Conservation (phyloP, 2,113 vertebrate species). For the Myrmecobius fasciatus region DNA sequence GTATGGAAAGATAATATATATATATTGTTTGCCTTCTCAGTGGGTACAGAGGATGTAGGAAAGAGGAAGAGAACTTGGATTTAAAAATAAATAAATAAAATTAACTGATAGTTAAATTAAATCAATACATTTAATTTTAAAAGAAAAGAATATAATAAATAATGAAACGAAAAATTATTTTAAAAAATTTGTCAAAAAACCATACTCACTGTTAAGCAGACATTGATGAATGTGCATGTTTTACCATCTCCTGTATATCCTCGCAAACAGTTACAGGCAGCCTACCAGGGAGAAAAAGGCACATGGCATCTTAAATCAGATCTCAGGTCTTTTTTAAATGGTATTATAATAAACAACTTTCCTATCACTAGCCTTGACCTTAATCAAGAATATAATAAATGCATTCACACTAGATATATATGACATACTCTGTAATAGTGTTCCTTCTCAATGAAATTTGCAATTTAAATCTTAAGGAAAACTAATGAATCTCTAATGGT, state of each 20-base stretch:
- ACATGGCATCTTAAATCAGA: background rate
- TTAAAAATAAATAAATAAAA: background rate
- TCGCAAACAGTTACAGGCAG: conserved; percentile 87
- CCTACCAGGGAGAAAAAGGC: conserved; percentile 80
- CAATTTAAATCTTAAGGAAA: background rate
- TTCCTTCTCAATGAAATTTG: background rate
- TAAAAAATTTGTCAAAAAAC: background rate
- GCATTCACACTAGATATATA: background rate
- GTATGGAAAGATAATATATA: background rate
- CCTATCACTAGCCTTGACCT: background rate
- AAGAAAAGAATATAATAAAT: background rate
- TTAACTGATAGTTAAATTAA: too few relatives aligned
- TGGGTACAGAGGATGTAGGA: background rate
- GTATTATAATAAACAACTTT: background rate
- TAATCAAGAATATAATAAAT: background rate
- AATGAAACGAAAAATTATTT: background rate
- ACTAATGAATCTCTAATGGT: background rate
- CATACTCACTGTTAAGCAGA: conserved; percentile 87
- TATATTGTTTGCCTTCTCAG: background rate
- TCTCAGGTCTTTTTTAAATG: background rate
- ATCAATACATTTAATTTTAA: background rate
- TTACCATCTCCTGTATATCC: conserved; percentile 89
- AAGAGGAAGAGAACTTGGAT: background rate
- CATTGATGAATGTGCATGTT: conserved; percentile 85
- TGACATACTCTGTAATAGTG: background rate